phyloP scores from a whole-genome alignment of 2,888 invertebrate species.

The Panzeria rudis region DNA sequence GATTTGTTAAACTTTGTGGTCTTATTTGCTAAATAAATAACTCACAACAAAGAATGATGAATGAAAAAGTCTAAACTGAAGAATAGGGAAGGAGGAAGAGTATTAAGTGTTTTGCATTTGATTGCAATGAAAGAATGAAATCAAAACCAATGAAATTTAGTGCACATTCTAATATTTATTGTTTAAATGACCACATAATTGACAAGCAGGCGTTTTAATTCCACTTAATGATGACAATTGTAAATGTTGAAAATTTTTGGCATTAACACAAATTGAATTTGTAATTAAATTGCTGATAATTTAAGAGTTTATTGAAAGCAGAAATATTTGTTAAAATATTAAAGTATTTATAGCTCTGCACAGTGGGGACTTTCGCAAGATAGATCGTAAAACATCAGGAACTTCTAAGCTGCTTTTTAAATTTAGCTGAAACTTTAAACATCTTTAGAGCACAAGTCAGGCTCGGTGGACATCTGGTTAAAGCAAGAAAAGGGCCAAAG shows the following conservation, averaged over 20 bases:
- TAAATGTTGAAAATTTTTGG: conserved; percentile 38
- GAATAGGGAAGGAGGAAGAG: not conserved
- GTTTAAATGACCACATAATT: conserved; percentile 58
- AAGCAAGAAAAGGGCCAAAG: too few species aligned
- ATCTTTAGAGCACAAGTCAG: too few species aligned
- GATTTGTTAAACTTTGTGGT: conserved; percentile 64
- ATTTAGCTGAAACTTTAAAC: too few species aligned
- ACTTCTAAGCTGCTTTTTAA: too few species aligned
- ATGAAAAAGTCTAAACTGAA: not conserved
- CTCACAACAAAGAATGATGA: not conserved
- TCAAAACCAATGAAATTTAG: not conserved
- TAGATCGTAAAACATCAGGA: too few species aligned
- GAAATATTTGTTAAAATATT: not conserved
- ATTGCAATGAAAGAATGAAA: not conserved
- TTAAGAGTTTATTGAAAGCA: not conserved
- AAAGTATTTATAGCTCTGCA: not conserved
- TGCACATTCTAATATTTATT: conserved; percentile 24
- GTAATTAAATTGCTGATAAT: conserved; percentile 33
- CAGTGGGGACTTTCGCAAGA: not conserved
- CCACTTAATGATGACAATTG: conserved; percentile 65
- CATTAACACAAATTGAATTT: conserved; percentile 54
- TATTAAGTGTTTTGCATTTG: conserved; percentile 1
- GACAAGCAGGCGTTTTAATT: conserved; percentile 64
- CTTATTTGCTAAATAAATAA: conserved; percentile 41
- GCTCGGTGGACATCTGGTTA: too few species aligned